Evolutionary conservation across 2,797 vertebrate species (phyloP), one percentile per base, ranked within the genome.

Genomic region (Kryptopterus vitreolus): DNA sequence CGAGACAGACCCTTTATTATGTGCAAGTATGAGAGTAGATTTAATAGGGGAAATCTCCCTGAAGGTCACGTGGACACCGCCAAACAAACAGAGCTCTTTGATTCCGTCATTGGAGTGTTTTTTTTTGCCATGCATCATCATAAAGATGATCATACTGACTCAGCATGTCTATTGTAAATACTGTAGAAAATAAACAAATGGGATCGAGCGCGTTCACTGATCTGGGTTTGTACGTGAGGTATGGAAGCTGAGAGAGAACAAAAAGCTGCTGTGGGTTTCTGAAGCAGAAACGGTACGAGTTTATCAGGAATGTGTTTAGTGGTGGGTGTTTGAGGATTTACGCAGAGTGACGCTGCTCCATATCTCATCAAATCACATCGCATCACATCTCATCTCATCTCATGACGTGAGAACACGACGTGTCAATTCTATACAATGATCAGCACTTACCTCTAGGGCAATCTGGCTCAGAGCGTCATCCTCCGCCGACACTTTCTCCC

Each of bases 391-490:
- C 46, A n/a, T n/a, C n/a, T n/a, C n/a, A n/a, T n/a, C n/a, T n/a
- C n/a, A n/a, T n/a, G n/a, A n/a, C n/a, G n/a, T n/a, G 24, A 70
- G 24, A 55, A 3, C 31, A 75, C n/a, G 38, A 75, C 72, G 72
- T 61, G 72, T 59, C 72, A 29, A 46, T 72, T 52, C 70, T 50
- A 46, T 7, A 29, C 53, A 10, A 46, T 7, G 35, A 61, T 59
- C 33, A 26, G 10, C 31, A 35, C 91, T 91, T 86, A 96, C 96
- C 95, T 97, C 95, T 7, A 95, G 93, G 8, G 95, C 96, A 80
- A 97, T 95, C 88, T 94, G 95, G 85, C 89, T 94, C 3, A 97
- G 93, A 11, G 95, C 94, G 84, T 96, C 95, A 86, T 96, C 96
- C 89, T 98, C 96, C 3, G 94, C 95, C 2, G 93, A 90, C 86